Base-by-base conservation (phyloP, 2,113 vertebrate genomes). In the Calcarius ornatus region DNA sequence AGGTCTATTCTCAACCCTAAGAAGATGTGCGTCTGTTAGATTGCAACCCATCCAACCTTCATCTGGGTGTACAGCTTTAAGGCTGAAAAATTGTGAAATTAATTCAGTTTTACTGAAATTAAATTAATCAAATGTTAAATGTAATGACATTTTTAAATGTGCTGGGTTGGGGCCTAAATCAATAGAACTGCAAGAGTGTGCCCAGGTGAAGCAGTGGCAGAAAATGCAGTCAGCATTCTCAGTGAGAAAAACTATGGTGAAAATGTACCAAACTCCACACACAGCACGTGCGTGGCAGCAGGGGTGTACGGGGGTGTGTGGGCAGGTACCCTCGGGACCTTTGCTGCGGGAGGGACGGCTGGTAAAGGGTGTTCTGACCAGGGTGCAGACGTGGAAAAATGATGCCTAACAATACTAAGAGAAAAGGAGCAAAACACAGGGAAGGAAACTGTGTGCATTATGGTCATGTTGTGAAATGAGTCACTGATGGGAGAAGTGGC, bases 71-170 rank as follows among this genome's bases (percentile, higher is more conserved):
- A 50, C 17, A 37, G n/a, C 84, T 87, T 89, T 84, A 86, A 81
- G 77, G 69, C 47, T 71, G 42, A 30, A 40, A 71, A 64, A 90
- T 8, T 19, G 43, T 59, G 61, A 87, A 70, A 73, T 81, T 53
- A 56, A 81, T 85, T 80, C 73, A 40, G 43, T 94, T 91, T 86
- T 72, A 40, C 66, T 72, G 82, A 88, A 81, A 61, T 80, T 33
- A 68, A 92, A 92, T 90, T 80, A 90, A 92, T 94, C 59, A 88
- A 45, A 54, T 73, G 37, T 77, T 92, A 59, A 84, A 91, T 22
- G 27, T 63, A 89, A 84, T 48, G 69, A 50, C 42, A 63, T 86
- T 86, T 91, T 88, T 20, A 54, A 90, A 69, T 56, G 59, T 60
- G 14, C 63, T 96, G 63, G 65, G 78, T 42, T 63, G 42, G 38